Conservation (phyloP, 2,797 vertebrate species). For the Pagetopsis macropterus region DNA sequence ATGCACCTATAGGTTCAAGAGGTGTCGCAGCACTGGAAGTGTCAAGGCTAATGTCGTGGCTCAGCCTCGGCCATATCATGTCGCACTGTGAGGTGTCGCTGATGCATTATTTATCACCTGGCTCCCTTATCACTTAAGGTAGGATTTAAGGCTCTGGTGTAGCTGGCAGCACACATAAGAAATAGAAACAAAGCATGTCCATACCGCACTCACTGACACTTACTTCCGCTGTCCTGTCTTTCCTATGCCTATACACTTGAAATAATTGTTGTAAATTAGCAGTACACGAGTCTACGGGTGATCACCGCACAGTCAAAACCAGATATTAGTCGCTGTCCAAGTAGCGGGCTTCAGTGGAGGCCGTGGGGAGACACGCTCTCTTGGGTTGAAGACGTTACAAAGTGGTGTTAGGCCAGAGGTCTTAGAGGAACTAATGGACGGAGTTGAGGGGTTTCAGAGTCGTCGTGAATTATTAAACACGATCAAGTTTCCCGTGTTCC, state of each 20-base stretch:
- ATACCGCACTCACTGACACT: conserved; percentile 40
- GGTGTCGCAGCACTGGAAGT: neutral
- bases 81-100: conserved; percentile 67
- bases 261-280: conserved; percentile 21
- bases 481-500: conserved; percentile 78
- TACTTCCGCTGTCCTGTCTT: neutral
- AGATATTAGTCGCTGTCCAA: conserved; percentile 41
- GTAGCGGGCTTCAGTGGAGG: conserved; percentile 30
- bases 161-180: conserved; percentile 61
- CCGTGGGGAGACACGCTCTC: conserved; percentile 48
- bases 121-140: conserved; percentile 48
- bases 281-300: neutral
- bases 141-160: neutral
- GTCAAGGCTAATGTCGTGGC: conserved; percentile 45
- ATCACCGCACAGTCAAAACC: conserved; percentile 29
- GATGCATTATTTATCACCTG: conserved; percentile 79
- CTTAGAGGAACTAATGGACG: conserved; percentile 74
- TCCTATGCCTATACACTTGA: neutral
- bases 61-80: conserved; percentile 62
- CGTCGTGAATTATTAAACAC: conserved; percentile 81
- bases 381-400: conserved; percentile 73
- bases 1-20: conserved; percentile 5
- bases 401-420: conserved; percentile 78
- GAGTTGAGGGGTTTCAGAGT: conserved; percentile 75
- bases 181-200: conserved; percentile 72